A percentile compares a stretch with the other conserved stretches of the same genome.
Evolutionary conservation across 1,140 invertebrate genomes (phyloP).

Genomic region (Drosophila neocordata): DNA sequence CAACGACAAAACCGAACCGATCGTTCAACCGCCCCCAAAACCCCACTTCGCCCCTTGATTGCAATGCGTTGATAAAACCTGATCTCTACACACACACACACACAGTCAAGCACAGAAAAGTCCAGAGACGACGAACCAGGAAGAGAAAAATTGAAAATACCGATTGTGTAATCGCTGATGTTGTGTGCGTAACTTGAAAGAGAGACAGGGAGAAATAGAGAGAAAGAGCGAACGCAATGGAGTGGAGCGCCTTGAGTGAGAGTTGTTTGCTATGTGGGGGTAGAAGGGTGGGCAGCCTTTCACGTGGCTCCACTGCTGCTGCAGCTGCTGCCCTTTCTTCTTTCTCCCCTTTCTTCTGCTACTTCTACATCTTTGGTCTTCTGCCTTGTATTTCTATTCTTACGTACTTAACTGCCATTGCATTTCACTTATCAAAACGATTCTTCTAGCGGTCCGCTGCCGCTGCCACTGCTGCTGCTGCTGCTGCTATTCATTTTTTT

Average conservation of each 20-base stretch:
- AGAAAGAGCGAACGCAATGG: constrained; percentile 19
- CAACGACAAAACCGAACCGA: constrained; percentile 42
- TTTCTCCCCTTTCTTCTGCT: not conserved
- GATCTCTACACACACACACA: constrained; percentile 53
- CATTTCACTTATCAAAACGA: constrained; percentile 74
- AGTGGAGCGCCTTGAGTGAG: constrained; percentile 60
- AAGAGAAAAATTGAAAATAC: constrained; percentile 80
- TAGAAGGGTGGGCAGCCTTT: constrained; percentile 18
- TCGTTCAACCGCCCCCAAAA: constrained; percentile 37
- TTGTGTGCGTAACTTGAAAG: constrained; percentile 34
- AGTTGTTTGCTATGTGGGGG: constrained; percentile 57
- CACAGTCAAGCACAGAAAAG: constrained; percentile 40
- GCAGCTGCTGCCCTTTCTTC: not conserved
- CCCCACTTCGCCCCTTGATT: constrained; percentile 52
- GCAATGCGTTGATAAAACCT: constrained; percentile 73
- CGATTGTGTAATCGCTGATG: constrained; percentile 74
- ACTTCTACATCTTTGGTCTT: constrained; percentile 16
- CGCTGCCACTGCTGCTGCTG: constrained; percentile 26
- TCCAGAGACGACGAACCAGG: constrained; percentile 72
- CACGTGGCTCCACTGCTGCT: constrained; percentile 40
- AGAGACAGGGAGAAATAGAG: constrained; percentile 16
- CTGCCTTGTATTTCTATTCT: constrained; percentile 14
- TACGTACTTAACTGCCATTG: constrained; percentile 46
- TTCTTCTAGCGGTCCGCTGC: constrained; percentile 16
- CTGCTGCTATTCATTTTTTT: constrained; percentile 29